These are phyloP conservation scores for Nipponia nippon DNA, from an alignment of 2,113 vertebrate genomes.

Conservation along the genomic window DNA sequence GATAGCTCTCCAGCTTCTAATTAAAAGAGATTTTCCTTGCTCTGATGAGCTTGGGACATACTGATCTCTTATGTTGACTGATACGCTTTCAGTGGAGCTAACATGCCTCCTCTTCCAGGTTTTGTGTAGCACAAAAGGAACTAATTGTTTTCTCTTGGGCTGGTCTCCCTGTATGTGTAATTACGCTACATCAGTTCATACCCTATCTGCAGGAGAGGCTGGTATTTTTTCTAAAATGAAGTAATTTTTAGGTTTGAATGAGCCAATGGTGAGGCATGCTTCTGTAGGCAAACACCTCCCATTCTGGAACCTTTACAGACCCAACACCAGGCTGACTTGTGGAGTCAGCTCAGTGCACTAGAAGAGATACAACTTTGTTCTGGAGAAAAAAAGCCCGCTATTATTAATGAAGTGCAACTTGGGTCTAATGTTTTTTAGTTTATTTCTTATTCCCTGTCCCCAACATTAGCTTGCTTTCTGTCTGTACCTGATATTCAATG, in stretches of 20 bases:
- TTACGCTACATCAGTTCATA: not conserved
- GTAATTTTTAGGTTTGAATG: not conserved
- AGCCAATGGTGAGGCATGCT: not conserved
- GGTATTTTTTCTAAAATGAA: not conserved
- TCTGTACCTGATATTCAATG: not conserved
- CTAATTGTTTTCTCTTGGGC: not conserved
- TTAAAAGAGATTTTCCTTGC: not conserved
- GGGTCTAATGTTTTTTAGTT: not conserved
- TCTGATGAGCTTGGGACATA: not conserved
- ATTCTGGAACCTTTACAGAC: not conserved
- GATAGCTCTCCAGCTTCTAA: not conserved
- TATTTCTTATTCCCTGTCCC: not conserved
- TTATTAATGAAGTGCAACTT: not conserved
- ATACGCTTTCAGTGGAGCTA: not conserved
- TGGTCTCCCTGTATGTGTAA: not conserved
- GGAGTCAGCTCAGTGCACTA: not conserved
- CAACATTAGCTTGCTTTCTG: not conserved
- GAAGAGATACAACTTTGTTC: not conserved
- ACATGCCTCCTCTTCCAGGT: not conserved
- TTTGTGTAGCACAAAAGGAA: not conserved
- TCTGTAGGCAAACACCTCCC: not conserved
- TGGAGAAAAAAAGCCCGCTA: not conserved
- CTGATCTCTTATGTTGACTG: not conserved
- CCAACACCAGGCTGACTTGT: not conserved
- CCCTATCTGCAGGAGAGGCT: not conserved